A percentile compares a stretch with the other conserved stretches of the same genome.
These are phyloP conservation scores for Autographa pulchrina DNA, from an alignment of 2,888 invertebrate genomes.

Conservation along the genomic window DNA sequence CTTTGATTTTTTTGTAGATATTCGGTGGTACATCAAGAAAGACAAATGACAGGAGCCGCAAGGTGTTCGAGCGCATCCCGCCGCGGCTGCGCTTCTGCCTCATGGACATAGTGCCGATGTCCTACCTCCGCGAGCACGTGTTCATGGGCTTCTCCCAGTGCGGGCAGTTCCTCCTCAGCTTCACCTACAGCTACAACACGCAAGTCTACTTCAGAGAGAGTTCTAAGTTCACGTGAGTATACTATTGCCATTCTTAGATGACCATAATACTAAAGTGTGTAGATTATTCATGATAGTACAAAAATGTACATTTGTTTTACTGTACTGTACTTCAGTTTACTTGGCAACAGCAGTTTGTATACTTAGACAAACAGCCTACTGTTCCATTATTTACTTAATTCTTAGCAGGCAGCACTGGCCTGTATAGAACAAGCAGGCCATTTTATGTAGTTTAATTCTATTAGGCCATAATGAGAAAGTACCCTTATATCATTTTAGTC, in stretches of 20 bases:
- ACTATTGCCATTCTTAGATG: neutral
- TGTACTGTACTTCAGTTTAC: too few relatives aligned
- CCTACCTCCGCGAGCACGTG: slow-evolving; percentile 93
- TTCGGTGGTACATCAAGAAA: slow-evolving; percentile 87
- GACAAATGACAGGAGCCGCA: slow-evolving; percentile 80
- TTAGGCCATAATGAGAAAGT: too few relatives aligned
- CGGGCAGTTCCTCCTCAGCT: slow-evolving; percentile 97
- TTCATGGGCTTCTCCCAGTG: slow-evolving; percentile 98
- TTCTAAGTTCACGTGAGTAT: slow-evolving; percentile 82
- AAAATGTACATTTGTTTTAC: too few relatives aligned
- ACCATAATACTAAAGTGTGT: too few relatives aligned
- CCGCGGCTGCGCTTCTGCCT: slow-evolving; percentile 90
- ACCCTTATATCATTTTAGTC: too few relatives aligned
- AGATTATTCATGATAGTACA: too few relatives aligned
- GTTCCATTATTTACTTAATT: too few relatives aligned
- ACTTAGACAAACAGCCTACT: too few relatives aligned
- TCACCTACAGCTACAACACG: slow-evolving; percentile 91
- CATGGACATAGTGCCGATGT: slow-evolving; percentile 90
- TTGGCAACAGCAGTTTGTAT: too few relatives aligned
- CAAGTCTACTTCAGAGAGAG: slow-evolving; percentile 89
- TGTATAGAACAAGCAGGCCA: too few relatives aligned
- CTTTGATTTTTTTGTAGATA: slow-evolving; percentile 72
- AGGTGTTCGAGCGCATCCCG: slow-evolving; percentile 89
- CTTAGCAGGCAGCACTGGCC: too few relatives aligned
- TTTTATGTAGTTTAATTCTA: too few relatives aligned